These are phyloP conservation scores for Venusia cambrica DNA, from an alignment of 2,888 invertebrate species.

Conservation along the genomic window DNA sequence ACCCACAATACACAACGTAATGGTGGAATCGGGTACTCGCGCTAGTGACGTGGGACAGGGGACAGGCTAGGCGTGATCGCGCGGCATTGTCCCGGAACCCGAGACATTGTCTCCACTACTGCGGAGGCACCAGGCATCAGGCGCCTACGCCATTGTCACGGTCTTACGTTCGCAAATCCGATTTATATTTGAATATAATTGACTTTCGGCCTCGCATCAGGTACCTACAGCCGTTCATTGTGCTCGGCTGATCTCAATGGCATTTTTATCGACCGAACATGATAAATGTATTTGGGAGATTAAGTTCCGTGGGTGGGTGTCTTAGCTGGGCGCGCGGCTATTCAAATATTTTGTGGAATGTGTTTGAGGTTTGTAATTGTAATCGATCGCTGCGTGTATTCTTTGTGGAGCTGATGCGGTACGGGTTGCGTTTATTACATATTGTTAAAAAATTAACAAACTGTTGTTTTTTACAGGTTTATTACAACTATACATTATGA, in stretches of 20 bases:
- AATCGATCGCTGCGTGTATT: constrained; percentile 28
- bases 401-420: too few species aligned
- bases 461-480: too few species aligned
- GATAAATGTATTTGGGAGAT: constrained; percentile 78
- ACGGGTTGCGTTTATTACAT: too few species aligned
- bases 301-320: constrained; percentile 63
- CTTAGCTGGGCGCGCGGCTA: constrained; percentile 39
- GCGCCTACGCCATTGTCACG: constrained; percentile 71
- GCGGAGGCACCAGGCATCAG: constrained; percentile 38
- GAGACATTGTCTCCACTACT: constrained; percentile 42
- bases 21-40: constrained; percentile 35
- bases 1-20: constrained; percentile 49
- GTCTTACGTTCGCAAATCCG: constrained; percentile 79
- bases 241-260: constrained; percentile 72
- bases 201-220: constrained; percentile 74
- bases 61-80: constrained; percentile 42
- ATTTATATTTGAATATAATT: constrained; percentile 82
- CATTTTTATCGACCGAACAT: constrained; percentile 76
- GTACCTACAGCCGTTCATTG: constrained; percentile 58
- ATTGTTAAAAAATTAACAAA: too few species aligned
- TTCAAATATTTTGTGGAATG: constrained; percentile 44
- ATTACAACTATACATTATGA: too few species aligned
- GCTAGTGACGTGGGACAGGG: constrained; percentile 29
- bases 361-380: constrained; percentile 27
- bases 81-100: constrained; percentile 34